These are phyloP conservation scores for Pollimyrus isidori DNA, from an alignment of 2,113 vertebrate species.

Conservation along the genomic window DNA sequence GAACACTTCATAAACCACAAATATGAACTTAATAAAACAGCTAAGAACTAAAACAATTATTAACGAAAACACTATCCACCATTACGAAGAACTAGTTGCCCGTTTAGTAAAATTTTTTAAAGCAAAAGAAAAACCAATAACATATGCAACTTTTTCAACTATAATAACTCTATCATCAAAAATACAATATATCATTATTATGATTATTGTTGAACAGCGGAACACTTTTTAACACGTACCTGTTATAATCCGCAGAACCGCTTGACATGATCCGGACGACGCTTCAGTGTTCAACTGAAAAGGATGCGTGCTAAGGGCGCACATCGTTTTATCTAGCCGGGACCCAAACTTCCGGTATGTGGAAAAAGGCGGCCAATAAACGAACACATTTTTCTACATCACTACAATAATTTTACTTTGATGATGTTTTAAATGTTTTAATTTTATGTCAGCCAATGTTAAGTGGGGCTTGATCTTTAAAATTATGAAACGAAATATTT, in stretches of 20 bases:
- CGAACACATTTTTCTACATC: background rate
- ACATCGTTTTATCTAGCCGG: slow-evolving; percentile 72
- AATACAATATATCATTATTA: background rate
- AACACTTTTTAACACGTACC: slow-evolving; percentile 56
- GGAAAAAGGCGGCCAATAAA: background rate
- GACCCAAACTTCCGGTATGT: slow-evolving; percentile 60
- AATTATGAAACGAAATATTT: background rate
- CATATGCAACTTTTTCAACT: background rate
- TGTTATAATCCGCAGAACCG: slow-evolving; percentile 88
- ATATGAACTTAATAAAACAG: background rate
- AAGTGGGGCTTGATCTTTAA: background rate
- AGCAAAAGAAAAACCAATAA: background rate
- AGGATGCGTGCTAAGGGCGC: slow-evolving; percentile 60
- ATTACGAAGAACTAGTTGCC: background rate
- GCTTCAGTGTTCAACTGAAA: slow-evolving; percentile 80
- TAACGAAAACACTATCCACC: too few relatives aligned
- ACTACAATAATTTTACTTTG: background rate
- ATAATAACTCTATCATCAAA: background rate
- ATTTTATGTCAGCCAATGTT: background rate
- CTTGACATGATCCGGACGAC: slow-evolving; percentile 81
- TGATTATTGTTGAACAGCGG: background rate
- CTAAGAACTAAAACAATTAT: background rate
- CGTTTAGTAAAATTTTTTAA: background rate
- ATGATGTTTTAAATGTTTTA: background rate
- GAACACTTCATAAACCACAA: background rate